Evolutionary conservation across 1,140 invertebrate species (phyloP), one percentile per base, ranked within the genome.

Genomic region (Zaprionus lachaisei): DNA sequence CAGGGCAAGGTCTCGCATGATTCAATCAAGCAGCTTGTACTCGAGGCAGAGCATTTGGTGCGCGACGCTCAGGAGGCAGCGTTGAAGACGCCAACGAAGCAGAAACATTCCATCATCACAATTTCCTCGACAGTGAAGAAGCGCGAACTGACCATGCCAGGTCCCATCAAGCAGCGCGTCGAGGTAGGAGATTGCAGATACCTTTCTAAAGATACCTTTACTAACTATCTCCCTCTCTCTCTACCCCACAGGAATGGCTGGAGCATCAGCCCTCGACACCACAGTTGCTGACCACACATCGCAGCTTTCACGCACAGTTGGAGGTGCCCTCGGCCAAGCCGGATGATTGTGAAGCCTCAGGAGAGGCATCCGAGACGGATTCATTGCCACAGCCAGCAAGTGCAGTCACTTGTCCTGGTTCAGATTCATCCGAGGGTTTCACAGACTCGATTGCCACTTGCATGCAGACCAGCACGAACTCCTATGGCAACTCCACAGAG

Each of bases 271-370:
- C 92, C 4, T 68, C 84, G 11, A 82, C 87, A 12, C 76, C 81
- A 7, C 72, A 81, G 47, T 56, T 82, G 38, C 31, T 85, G 17
- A 80, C 6, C 41, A 47, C 71, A 28, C 74, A 76, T n/a, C 37
- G 65, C 41, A 67, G 54, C 56, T 37, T 44, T 56, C 63, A 90
- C 41, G 69, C 85, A 76, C 58, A 68, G 65, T 41, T 72, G 9
- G 61, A 77, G 34, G 63, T 60, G 15, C 56, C 71, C 11, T 12
- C 17, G 9, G 34, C 41, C 34, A 90, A 90, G 55, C 85, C 72
- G n/a, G 91, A 92, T 47, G 92, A 93, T 91, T 98, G 97, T 92
- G 97, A 98, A 91, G 97, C 97, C 0, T 98, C 97, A 75, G 96
- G 97, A 22, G 97, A 98, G 93, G 97, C 97, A 70, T 98, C 97